Percentiles rank a stretch among this genome's conserved stretches.
Conservation (phyloP, 2,113 vertebrate genomes). For the Archocentrus centrarchus region DNA sequence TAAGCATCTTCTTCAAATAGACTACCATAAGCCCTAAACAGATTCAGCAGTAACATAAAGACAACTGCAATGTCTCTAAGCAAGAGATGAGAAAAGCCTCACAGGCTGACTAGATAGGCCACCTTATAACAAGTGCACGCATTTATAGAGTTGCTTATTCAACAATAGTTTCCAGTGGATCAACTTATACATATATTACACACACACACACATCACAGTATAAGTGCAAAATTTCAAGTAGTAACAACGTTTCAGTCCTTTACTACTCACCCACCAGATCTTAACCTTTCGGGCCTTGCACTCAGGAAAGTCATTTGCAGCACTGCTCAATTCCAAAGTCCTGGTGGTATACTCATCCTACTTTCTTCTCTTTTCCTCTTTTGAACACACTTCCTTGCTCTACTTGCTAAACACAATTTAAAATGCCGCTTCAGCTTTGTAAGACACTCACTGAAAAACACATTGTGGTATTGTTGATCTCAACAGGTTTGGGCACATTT, state of each 20-base stretch:
- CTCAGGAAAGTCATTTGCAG: conserved; percentile 2
- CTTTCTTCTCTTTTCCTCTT: background rate
- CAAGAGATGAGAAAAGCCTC: background rate
- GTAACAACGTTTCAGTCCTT: background rate
- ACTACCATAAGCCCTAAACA: too few species aligned
- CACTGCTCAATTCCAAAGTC: background rate
- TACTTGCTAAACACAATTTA: background rate
- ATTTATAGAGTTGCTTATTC: background rate
- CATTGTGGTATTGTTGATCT: background rate
- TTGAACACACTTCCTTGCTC: background rate
- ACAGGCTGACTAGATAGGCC: too few species aligned
- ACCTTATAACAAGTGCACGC: background rate
- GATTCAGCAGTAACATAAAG: background rate
- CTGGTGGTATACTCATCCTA: background rate
- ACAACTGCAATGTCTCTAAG: background rate
- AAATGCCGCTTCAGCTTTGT: background rate
- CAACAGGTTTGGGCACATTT: conserved; percentile 12
- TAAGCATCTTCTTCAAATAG: too few species aligned
- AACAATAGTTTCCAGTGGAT: background rate
- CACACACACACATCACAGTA: too few species aligned
- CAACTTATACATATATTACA: background rate
- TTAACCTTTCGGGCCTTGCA: background rate
- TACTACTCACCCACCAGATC: conserved; percentile 9
- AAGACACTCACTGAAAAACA: background rate
- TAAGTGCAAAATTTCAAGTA: too few species aligned